phyloP scores from a whole-genome alignment of 2,888 invertebrate species.

The Gnatocerus cornutus region DNA sequence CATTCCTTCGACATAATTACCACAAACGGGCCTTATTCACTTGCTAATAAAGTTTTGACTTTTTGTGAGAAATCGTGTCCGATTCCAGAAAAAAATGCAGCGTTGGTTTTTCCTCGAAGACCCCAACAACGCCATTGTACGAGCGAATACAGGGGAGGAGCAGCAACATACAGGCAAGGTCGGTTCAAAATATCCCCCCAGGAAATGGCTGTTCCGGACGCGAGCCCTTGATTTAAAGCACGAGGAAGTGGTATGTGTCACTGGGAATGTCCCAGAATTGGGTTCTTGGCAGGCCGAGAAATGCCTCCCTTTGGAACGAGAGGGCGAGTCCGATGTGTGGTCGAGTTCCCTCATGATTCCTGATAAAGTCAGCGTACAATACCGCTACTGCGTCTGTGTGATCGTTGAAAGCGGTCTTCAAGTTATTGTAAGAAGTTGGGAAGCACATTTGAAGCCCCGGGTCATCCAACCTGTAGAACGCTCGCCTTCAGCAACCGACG shows the following conservation, averaged over 20 bases:
- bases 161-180: slow-evolving; percentile 36
- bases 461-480: slow-evolving; percentile 69
- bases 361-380: slow-evolving; percentile 78
- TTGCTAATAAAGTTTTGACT: neutral
- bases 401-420: slow-evolving; percentile 76
- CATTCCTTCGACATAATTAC: neutral
- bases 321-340: slow-evolving; percentile 76
- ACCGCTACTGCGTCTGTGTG: slow-evolving; percentile 85
- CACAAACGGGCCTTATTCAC: too few relatives aligned
- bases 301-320: slow-evolving; percentile 73
- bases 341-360: slow-evolving; percentile 78
- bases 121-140: slow-evolving; percentile 70
- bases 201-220: slow-evolving; percentile 74
- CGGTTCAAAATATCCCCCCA: slow-evolving; percentile 53
- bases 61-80: slow-evolving; percentile 15
- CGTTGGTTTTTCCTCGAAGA: slow-evolving; percentile 79
- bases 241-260: slow-evolving; percentile 81
- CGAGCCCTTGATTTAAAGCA: slow-evolving; percentile 72
- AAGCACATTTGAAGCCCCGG: slow-evolving; percentile 83
- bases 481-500: slow-evolving; percentile 60
- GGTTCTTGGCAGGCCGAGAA: slow-evolving; percentile 82
- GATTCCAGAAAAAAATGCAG: slow-evolving; percentile 72
- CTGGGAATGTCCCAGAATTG: slow-evolving; percentile 79
- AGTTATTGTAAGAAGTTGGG: slow-evolving; percentile 84
- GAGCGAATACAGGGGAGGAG: slow-evolving; percentile 59